A percentile compares a stretch with the other conserved stretches of the same genome.
These are phyloP conservation scores for Diogma glabrata DNA, from an alignment of 2,888 invertebrate species.

Conservation along the genomic window DNA sequence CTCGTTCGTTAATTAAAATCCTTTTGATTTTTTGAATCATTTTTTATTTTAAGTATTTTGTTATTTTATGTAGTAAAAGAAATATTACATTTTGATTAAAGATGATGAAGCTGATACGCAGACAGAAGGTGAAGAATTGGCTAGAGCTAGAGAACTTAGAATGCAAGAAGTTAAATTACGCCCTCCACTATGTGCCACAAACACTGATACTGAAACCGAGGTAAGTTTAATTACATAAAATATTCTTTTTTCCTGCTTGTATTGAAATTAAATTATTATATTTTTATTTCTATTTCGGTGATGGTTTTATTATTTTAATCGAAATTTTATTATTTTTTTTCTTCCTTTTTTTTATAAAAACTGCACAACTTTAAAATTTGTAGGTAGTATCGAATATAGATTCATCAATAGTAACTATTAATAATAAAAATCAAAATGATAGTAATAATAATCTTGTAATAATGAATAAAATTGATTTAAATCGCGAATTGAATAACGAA, in stretches of 20 bases:
- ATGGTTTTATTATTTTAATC: neutral
- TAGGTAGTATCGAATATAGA: too few relatives aligned
- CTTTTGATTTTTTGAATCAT: too few relatives aligned
- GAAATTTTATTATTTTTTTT: conserved; percentile 1
- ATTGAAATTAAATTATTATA: neutral
- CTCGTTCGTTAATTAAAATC: too few relatives aligned
- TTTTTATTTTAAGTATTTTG: too few relatives aligned
- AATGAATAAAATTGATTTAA: conserved; percentile 12
- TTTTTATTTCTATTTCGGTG: neutral
- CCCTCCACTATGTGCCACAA: conserved; percentile 46
- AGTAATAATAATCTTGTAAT: conserved; percentile 2
- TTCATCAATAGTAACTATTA: too few relatives aligned
- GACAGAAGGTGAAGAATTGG: conserved; percentile 53
- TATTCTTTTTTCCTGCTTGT: neutral
- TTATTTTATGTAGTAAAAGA: too few relatives aligned
- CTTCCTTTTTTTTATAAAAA: neutral
- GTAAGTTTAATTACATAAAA: conserved; percentile 43
- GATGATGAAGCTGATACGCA: conserved; percentile 59
- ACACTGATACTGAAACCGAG: conserved; percentile 60
- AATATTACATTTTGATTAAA: conserved; percentile 21
- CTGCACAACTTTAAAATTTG: neutral
- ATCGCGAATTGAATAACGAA: conserved; percentile 27
- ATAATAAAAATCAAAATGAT: conserved; percentile 6
- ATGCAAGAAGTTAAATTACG: conserved; percentile 55
- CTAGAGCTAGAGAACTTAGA: conserved; percentile 50